phyloP scores from a whole-genome alignment of 2,113 vertebrate genomes.

The Cyrtonyx montezumae region DNA sequence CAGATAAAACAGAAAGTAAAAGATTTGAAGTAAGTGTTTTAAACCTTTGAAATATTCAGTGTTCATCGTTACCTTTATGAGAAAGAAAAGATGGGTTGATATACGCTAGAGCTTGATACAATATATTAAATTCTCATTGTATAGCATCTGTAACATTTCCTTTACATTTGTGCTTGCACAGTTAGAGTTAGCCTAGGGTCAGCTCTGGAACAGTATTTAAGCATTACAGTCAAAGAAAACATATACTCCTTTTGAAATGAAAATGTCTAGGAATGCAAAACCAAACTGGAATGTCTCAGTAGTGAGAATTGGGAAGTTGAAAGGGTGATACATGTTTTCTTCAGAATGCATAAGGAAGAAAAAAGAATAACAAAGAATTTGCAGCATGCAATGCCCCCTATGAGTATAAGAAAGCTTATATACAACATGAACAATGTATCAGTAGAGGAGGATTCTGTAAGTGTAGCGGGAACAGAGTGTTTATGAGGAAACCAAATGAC shows the following conservation, averaged over 20 bases:
- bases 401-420: not conserved
- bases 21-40: conserved; percentile 1
- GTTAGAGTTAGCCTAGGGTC: not conserved
- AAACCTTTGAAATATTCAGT: conserved; percentile 1
- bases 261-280: conserved; percentile 20
- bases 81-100: not conserved
- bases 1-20: not conserved
- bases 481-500: not conserved
- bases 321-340: not conserved
- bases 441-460: not conserved
- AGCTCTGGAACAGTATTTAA: conserved; percentile 33
- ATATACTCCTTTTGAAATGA: not conserved
- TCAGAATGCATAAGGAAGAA: not conserved
- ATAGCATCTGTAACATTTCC: not conserved
- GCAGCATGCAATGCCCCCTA: not conserved
- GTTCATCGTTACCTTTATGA: not conserved
- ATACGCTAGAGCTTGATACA: not conserved
- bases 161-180: not conserved
- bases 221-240: conserved; percentile 27
- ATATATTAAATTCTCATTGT: not conserved
- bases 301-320: not conserved
- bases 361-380: not conserved
- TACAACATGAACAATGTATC: not conserved
- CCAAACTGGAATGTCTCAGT: not conserved
- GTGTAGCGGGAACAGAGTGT: not conserved